These are phyloP conservation scores for Siderastrea siderea DNA, from an alignment of 92 coral and sea anemone species.

Conservation along the genomic window DNA sequence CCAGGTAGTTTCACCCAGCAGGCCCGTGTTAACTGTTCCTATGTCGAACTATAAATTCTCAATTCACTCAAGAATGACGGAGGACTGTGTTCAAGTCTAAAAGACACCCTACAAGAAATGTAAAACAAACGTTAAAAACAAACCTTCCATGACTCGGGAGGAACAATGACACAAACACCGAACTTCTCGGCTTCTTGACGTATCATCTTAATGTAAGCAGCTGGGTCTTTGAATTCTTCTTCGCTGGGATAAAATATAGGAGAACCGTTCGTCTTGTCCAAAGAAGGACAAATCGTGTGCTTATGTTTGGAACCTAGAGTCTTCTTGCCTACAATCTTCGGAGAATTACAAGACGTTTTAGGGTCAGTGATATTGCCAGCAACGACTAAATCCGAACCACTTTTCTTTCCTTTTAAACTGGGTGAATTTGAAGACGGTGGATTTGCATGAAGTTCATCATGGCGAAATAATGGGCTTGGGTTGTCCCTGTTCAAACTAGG, in stretches of 20 bases:
- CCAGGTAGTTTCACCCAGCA: too few species aligned
- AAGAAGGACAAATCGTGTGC: conserved; percentile 3
- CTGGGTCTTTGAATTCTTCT: conserved; percentile 93
- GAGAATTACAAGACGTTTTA: conserved; percentile 26
- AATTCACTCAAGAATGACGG: too few species aligned
- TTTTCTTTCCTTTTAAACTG: conserved; percentile 25
- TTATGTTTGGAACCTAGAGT: conserved; percentile 4
- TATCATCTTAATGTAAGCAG: conserved; percentile 78
- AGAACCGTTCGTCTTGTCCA: conserved; percentile 20
- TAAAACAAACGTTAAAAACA: neutral
- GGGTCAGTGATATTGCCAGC: neutral
- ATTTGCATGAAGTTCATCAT: neutral
- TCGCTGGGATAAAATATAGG: conserved; percentile 88
- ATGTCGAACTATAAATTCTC: too few species aligned
- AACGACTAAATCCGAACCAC: conserved; percentile 13
- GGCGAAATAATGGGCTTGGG: conserved; percentile 1
- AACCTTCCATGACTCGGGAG: conserved; percentile 99
- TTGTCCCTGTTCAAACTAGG: neutral
- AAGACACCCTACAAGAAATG: too few species aligned
- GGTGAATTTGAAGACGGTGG: conserved; percentile 40
- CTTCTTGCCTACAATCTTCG: conserved; percentile 20
- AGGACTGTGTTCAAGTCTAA: too few species aligned
- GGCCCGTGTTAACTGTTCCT: too few species aligned
- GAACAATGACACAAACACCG: conserved; percentile 92
- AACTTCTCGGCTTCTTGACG: conserved; percentile 64